Evolutionary conservation across 2,797 vertebrate genomes (phyloP).

Genomic region (Cyclopterus lumpus): DNA sequence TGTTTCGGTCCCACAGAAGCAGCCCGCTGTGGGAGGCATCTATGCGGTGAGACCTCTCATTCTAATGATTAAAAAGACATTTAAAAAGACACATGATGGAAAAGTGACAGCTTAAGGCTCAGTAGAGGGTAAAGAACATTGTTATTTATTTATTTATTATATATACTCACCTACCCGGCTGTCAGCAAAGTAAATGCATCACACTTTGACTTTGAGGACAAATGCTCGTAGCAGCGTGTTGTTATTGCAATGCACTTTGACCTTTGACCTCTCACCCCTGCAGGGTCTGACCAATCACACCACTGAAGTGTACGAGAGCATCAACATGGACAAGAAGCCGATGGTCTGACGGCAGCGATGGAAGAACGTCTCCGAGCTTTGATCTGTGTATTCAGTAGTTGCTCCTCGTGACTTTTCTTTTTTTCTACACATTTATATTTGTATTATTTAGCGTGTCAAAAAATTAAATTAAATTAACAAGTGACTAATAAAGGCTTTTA

Average conservation of each 20-base stretch:
- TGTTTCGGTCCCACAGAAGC: conserved; percentile 67
- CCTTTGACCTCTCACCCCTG: not conserved
- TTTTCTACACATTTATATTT: conserved; percentile 28
- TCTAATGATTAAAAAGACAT: conserved; percentile 47
- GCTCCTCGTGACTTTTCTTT: not conserved
- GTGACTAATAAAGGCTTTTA: not conserved
- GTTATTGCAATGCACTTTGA: not conserved
- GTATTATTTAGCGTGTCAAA: not conserved
- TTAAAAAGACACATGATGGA: conserved; percentile 40
- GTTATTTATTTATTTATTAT: not conserved
- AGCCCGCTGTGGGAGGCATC: conserved; percentile 53
- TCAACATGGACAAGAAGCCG: conserved; percentile 61
- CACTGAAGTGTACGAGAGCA: conserved; percentile 77
- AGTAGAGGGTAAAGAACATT: conserved; percentile 25
- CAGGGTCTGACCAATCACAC: conserved; percentile 70
- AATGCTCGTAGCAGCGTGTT: not conserved
- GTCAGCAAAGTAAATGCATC: conserved; percentile 9
- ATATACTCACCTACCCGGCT: too few relatives aligned
- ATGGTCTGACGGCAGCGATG: conserved; percentile 27
- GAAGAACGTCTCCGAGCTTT: conserved; percentile 3
- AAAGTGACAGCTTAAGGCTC: conserved; percentile 18
- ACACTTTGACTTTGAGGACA: conserved; percentile 16
- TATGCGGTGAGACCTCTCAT: conserved; percentile 75
- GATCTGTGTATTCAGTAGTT: conserved; percentile 15
- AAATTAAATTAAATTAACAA: conserved; percentile 35